A percentile compares a stretch with the other conserved stretches of the same genome.
These are phyloP conservation scores for Solea solea DNA, from an alignment of 2,113 vertebrate genomes.

Conservation along the genomic window DNA sequence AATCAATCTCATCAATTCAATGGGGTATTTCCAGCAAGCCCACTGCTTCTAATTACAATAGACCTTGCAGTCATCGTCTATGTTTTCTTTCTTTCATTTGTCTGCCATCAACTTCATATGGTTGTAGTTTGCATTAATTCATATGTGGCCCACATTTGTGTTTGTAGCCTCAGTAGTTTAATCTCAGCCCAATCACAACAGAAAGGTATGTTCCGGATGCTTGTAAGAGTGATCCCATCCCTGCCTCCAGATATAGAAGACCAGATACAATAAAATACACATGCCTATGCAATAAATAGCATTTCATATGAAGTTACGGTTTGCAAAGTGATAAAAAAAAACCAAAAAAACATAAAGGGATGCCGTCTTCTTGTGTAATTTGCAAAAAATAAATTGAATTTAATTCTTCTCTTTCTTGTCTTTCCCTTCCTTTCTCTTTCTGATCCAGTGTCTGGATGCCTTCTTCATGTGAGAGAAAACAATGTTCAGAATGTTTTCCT, in stretches of 20 bases:
- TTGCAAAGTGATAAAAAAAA: not conserved
- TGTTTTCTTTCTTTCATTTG: conserved; percentile 66
- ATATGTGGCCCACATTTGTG: conserved; percentile 69
- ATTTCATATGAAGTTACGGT: conserved; percentile 19
- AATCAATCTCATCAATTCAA: conserved; percentile 76
- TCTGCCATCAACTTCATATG: conserved; percentile 73
- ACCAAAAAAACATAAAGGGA: not conserved
- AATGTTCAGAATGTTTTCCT: conserved; percentile 31
- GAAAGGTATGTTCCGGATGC: conserved; percentile 71
- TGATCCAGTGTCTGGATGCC: not conserved
- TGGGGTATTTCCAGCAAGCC: conserved; percentile 69
- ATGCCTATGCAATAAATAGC: conserved; percentile 22
- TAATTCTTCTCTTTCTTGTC: not conserved
- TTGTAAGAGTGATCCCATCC: conserved; percentile 45
- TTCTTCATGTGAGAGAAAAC: conserved; percentile 48
- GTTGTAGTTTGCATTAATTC: conserved; percentile 78
- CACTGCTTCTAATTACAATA: conserved; percentile 76
- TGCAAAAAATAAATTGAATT: too few species aligned
- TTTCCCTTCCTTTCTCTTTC: not conserved
- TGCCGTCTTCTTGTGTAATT: not conserved
- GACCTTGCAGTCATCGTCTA: conserved; percentile 76
- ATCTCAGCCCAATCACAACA: conserved; percentile 71
- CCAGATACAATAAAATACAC: conserved; percentile 28
- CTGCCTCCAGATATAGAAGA: conserved; percentile 44
- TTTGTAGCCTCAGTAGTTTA: conserved; percentile 68